Conservation (phyloP, 2,113 vertebrate species). For the Donacobius atricapilla region DNA sequence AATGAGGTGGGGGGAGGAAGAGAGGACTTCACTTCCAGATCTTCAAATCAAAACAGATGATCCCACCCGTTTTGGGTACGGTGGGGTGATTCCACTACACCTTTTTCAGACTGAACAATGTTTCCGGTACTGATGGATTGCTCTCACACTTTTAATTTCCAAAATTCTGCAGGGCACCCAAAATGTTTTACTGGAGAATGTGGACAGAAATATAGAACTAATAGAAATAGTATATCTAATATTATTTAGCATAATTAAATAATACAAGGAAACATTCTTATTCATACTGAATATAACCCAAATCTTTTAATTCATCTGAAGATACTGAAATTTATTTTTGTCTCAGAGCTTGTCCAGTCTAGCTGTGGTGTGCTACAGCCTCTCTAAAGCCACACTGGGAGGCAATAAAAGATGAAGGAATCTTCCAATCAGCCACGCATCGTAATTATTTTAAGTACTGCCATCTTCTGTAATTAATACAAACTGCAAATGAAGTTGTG, state of each 20-base stretch:
- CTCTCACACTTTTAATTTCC: background rate
- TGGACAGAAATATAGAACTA: background rate
- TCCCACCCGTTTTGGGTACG: background rate
- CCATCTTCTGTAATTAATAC: slow-evolving; percentile 59
- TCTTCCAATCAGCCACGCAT: background rate
- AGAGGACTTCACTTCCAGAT: background rate
- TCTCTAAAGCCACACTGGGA: background rate
- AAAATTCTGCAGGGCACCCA: background rate
- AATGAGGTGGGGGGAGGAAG: background rate
- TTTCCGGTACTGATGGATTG: rapidly evolving
- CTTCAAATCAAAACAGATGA: background rate
- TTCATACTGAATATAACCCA: background rate
- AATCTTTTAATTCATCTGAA: background rate
- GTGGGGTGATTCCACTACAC: background rate
- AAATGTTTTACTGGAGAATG: background rate
- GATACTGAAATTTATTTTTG: background rate
- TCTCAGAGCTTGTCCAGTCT: background rate
- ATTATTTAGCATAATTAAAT: background rate
- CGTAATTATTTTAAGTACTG: slow-evolving; percentile 48
- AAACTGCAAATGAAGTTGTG: slow-evolving; percentile 13
- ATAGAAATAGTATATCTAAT: background rate
- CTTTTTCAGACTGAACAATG: background rate
- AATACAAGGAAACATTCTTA: background rate
- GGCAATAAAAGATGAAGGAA: background rate
- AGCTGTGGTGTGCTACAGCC: background rate